Evolutionary conservation across 1,140 invertebrate species (phyloP).

Genomic region (Geopemphigus sp.): DNA sequence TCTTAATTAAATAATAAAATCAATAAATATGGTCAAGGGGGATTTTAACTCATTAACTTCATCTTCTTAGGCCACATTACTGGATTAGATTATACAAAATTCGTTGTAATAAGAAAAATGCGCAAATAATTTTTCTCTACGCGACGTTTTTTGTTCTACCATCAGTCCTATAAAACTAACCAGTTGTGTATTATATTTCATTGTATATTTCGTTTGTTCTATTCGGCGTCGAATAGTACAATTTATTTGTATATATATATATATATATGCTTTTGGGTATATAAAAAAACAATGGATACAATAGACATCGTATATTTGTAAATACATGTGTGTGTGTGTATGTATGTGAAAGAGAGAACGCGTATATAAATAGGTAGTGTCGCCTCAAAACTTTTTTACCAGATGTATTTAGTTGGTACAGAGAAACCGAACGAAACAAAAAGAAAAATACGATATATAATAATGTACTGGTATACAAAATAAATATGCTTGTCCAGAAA

Average conservation of each 20-base stretch:
- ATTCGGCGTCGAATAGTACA: conserved; percentile 6
- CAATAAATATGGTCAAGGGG: too few relatives aligned
- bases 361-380: not conserved
- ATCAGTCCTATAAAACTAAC: not conserved
- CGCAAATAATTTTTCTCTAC: not conserved
- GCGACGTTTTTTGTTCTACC: not conserved
- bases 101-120: not conserved
- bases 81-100: too few relatives aligned
- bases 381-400: not conserved
- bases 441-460: not conserved
- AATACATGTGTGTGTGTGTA: not conserved
- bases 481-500: not conserved
- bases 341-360: too few relatives aligned
- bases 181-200: not conserved
- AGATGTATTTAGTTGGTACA: not conserved
- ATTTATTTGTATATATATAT: not conserved
- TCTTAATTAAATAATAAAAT: too few relatives aligned
- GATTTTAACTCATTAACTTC: too few relatives aligned
- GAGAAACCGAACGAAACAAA: conserved; percentile 1
- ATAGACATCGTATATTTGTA: not conserved
- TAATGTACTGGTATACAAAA: not conserved
- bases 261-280: not conserved
- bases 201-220: conserved; percentile 15
- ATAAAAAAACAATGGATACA: conserved; percentile 23
- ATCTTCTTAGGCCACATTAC: too few relatives aligned